These are phyloP conservation scores for Ormyrus pomaceus DNA, from an alignment of 2,888 invertebrate genomes.

Conservation along the genomic window DNA sequence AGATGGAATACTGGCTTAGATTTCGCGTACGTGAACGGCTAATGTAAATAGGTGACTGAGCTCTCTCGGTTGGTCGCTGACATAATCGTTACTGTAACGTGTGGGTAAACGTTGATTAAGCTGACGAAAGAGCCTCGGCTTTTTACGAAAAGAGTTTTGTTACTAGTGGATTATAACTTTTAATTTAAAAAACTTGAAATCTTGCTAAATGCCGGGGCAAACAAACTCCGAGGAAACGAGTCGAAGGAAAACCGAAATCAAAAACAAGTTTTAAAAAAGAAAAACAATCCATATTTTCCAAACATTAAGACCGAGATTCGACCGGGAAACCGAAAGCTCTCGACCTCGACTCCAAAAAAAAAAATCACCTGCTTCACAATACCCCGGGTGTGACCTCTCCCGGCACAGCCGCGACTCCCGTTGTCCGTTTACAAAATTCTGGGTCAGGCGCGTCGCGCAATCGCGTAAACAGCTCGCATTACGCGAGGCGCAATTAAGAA, in stretches of 20 bases:
- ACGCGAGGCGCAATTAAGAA: conserved; percentile 24
- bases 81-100: no score
- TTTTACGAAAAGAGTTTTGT: no score
- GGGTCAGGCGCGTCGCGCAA: conserved; percentile 19
- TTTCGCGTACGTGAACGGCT: no score
- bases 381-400: no score
- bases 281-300: neutral
- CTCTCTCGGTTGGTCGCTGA: no score
- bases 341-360: neutral
- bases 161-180: no score
- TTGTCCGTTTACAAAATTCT: conserved; percentile 15
- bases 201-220: neutral
- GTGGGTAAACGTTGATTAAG: no score
- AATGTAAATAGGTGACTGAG: no score
- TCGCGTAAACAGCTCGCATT: neutral
- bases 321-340: neutral
- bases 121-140: no score
- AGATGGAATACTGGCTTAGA: no score
- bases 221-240: neutral
- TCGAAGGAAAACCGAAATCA: neutral
- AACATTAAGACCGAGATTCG: conserved; percentile 1
- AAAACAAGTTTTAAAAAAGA: neutral
- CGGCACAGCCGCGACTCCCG: neutral
- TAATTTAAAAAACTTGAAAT: no score
- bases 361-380: neutral